Conservation (phyloP, 2,888 invertebrate species). For the Subacronicta megacephala region DNA sequence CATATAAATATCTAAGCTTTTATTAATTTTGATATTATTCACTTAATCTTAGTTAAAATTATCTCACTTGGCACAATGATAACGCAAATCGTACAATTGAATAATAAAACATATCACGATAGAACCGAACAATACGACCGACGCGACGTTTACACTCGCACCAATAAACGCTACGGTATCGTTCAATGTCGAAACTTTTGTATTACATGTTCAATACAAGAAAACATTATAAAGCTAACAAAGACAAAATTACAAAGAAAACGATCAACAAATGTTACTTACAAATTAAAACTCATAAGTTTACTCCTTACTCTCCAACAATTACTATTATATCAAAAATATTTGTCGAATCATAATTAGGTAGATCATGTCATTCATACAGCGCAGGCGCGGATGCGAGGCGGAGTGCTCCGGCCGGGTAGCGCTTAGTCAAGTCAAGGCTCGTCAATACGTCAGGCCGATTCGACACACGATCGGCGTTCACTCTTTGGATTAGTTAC, state of each 20-base stretch:
- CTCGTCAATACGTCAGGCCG: slow-evolving; percentile 62
- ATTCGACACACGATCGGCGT: slow-evolving; percentile 67
- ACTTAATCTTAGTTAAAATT: slow-evolving; percentile 87
- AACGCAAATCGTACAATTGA: slow-evolving; percentile 85
- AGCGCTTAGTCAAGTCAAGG: slow-evolving; percentile 63
- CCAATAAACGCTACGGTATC: slow-evolving; percentile 77
- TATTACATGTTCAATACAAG: slow-evolving; percentile 76
- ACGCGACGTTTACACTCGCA: slow-evolving; percentile 69
- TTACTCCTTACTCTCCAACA: slow-evolving; percentile 84
- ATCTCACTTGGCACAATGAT: slow-evolving; percentile 89
- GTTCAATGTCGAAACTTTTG: slow-evolving; percentile 72
- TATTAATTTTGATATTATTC: slow-evolving; percentile 88
- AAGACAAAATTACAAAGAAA: slow-evolving; percentile 88
- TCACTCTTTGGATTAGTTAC: slow-evolving; percentile 80
- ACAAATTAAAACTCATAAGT: slow-evolving; percentile 87
- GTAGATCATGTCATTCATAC: slow-evolving; percentile 61
- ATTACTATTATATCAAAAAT: slow-evolving; percentile 86
- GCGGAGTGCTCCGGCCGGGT: slow-evolving; percentile 30
- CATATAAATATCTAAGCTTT: slow-evolving; percentile 87
- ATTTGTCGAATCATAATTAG: slow-evolving; percentile 68
- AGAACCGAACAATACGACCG: slow-evolving; percentile 71
- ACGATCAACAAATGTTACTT: slow-evolving; percentile 88
- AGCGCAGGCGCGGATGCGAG: slow-evolving; percentile 27
- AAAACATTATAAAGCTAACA: slow-evolving; percentile 88
- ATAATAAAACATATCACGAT: slow-evolving; percentile 78